Conservation (phyloP, 2,113 vertebrate species). For the Dromaius novaehollandiae region DNA sequence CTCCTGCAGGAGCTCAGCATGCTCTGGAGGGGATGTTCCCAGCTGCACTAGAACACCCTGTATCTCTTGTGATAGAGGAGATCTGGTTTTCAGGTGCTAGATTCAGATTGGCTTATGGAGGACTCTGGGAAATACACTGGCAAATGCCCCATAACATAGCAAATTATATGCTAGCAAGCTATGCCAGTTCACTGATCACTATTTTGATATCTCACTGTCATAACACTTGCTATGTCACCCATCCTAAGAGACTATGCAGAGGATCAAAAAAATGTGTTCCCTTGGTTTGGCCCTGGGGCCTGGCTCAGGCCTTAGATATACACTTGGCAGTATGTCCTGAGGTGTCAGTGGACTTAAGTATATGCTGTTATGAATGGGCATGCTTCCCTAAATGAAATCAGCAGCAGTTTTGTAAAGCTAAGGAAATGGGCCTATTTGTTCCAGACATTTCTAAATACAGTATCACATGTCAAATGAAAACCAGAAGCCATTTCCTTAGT, state of each 20-base stretch:
- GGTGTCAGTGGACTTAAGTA: neutral
- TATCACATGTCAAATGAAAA: neutral
- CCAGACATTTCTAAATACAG: neutral
- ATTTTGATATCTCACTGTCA: neutral
- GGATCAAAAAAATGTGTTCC: neutral
- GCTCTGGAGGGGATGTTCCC: neutral
- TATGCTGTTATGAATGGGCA: neutral
- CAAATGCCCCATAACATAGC: too few relatives aligned
- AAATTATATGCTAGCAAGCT: neutral
- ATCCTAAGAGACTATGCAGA: neutral
- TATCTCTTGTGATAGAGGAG: neutral
- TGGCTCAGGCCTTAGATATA: neutral
- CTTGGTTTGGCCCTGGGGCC: neutral
- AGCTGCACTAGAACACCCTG: neutral
- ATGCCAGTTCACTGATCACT: too few relatives aligned
- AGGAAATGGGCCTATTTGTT: neutral
- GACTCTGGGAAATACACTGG: neutral
- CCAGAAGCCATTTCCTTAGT: neutral
- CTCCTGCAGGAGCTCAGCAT: neutral
- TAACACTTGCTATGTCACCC: neutral
- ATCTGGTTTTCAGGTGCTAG: neutral
- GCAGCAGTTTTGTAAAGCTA: neutral
- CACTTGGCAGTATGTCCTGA: neutral
- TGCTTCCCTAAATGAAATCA: neutral
- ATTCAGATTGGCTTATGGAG: neutral